Evolutionary conservation across 2,113 vertebrate species (phyloP), one percentile per base, ranked within the genome.

Genomic region (Arizona elegans): DNA sequence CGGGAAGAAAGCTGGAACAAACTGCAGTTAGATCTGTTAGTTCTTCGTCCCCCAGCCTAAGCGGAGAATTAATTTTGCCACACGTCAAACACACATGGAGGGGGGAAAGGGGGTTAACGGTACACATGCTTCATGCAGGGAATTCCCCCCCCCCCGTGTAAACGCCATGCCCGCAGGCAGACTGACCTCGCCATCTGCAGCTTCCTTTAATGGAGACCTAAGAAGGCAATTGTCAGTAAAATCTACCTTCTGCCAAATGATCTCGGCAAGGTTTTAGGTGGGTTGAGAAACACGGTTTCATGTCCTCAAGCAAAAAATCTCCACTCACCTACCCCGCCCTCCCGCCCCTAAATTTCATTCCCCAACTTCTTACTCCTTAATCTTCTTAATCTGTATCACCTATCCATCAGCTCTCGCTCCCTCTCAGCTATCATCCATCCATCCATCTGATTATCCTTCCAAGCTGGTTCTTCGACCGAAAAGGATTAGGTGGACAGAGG

Each of bases 181-280:
- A 93, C 85, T 92, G 91, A 94, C 93, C 55, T 88, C 55, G 6
- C 52, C 94, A 92, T 94, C 92, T 93, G 87, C 93, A 95, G 87
- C 85, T 96, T 97, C 95, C 93, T 95, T 96, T 96, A 97, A 95
- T 94, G 96, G 94, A 91, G 89, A 94, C 96, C 93, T 95, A 91
- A 91, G 90, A 81, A 95, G 90, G 85, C 89, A 93, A 94, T 91
- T 93, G 91, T 96, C 95, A 95, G 91, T 94, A 94, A 96, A 95
- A 95, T 93, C 56, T 90, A 88, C 88, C 81, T 96, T 95, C 95
- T 96, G 91, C 91, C 94, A 94, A 54, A 62, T 11, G 24, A 62
- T 24, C 55, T 26, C 19, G 58, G 59, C 54, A 24, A 92, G 52
- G 43, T 38, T 58, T 90, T 17, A n/a, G 3, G 65, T 38, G 53